These are phyloP conservation scores for Mechanitis messenoides DNA, from an alignment of 2,888 invertebrate genomes.

Conservation along the genomic window DNA sequence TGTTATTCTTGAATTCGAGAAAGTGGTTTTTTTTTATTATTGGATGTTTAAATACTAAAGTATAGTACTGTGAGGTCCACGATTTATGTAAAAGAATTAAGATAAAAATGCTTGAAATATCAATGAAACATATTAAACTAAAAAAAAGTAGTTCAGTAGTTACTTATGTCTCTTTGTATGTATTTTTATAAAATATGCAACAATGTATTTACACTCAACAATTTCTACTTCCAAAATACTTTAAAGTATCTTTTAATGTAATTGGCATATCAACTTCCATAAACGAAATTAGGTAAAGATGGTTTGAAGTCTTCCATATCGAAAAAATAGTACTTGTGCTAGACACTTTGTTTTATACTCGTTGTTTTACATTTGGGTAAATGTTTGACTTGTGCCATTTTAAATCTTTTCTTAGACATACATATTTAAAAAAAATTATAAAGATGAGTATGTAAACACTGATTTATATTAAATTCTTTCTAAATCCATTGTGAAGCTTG, in stretches of 20 bases:
- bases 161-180: slow-evolving; percentile 65
- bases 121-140: slow-evolving; percentile 71
- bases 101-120: slow-evolving; percentile 57
- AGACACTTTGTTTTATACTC: slow-evolving; percentile 52
- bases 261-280: slow-evolving; percentile 77
- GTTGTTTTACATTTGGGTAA: slow-evolving; percentile 49
- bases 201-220: slow-evolving; percentile 67
- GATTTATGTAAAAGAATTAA: slow-evolving; percentile 43
- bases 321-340: slow-evolving; percentile 69
- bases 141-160: slow-evolving; percentile 57
- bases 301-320: slow-evolving; percentile 74
- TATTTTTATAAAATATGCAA: slow-evolving; percentile 74
- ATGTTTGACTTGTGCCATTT: slow-evolving; percentile 44
- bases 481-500: too few relatives aligned
- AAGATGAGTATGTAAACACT: too few relatives aligned
- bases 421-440: too few relatives aligned
- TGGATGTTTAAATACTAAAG: slow-evolving; percentile 22
- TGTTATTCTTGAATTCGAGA: slow-evolving; percentile 39
- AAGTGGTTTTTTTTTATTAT: slow-evolving; percentile 24
- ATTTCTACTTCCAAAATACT: slow-evolving; percentile 65
- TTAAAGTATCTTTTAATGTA: slow-evolving; percentile 53
- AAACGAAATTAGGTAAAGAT: slow-evolving; percentile 64
- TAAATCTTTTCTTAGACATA: slow-evolving; percentile 11
- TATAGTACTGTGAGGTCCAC: slow-evolving; percentile 54
- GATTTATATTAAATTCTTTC: too few relatives aligned